A percentile compares a stretch with the other conserved stretches of the same genome.
These are phyloP conservation scores for Anser brachyrhynchus DNA, from an alignment of 2,113 vertebrate genomes.

Conservation along the genomic window DNA sequence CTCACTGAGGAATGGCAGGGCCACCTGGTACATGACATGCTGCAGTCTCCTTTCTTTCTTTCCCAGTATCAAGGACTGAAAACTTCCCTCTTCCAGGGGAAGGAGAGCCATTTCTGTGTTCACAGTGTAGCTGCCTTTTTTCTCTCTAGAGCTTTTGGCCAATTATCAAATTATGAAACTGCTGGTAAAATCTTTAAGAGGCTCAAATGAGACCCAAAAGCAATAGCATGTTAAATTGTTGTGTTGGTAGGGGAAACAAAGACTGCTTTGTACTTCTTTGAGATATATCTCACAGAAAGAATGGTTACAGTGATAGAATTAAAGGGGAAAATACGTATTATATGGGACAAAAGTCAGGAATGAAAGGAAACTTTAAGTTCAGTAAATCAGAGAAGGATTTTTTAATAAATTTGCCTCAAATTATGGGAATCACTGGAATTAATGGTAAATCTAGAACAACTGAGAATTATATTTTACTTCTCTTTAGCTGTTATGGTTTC, in stretches of 20 bases:
- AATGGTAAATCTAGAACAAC: neutral
- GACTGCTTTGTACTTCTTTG: conserved; percentile 1
- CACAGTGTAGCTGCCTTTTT: neutral
- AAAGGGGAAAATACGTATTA: neutral
- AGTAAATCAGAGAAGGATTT: neutral
- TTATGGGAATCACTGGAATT: neutral
- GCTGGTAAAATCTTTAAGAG: conserved; percentile 43
- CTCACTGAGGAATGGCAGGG: neutral
- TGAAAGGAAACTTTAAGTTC: neutral
- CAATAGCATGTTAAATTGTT: neutral
- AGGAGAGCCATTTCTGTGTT: neutral
- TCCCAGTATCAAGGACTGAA: neutral
- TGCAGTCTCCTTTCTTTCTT: neutral
- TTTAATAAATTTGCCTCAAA: neutral
- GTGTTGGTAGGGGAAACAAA: conserved; percentile 22
- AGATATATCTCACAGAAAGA: neutral
- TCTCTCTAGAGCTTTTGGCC: neutral
- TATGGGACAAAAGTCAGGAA: neutral
- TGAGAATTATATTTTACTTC: neutral
- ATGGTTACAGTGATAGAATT: neutral
- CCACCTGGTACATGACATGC: neutral
- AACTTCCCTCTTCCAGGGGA: neutral
- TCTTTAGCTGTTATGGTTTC: neutral
- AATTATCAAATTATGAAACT: conserved; percentile 42
- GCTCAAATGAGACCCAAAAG: neutral